Percentiles rank a stretch among this genome's conserved stretches.
Evolutionary conservation across 1,140 invertebrate species (phyloP).

Genomic region (Stegodyphus dumicola): DNA sequence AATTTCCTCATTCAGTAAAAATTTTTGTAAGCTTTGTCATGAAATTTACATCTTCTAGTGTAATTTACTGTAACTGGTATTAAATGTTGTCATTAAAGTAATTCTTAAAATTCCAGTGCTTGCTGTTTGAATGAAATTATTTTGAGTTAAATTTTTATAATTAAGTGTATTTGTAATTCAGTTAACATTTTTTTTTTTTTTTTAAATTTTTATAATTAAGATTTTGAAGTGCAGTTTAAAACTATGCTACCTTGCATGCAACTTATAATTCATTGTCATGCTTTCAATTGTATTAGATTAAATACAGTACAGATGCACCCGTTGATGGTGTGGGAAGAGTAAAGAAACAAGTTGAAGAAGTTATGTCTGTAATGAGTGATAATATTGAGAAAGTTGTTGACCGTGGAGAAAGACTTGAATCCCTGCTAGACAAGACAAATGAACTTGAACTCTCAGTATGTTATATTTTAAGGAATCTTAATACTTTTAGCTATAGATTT

Average conservation of each 20-base stretch:
- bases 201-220: not conserved
- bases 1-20: no score
- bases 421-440: constrained; percentile 64
- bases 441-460: constrained; percentile 63
- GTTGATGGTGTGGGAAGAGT: constrained; percentile 59
- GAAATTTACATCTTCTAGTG: no score
- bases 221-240: not conserved
- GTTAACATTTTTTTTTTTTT: not conserved
- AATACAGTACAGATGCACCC: constrained; percentile 28
- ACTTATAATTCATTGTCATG: not conserved
- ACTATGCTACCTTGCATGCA: no score
- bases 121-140: no score
- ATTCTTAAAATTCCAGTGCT: no score
- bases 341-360: constrained; percentile 64
- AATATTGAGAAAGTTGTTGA: constrained; percentile 66
- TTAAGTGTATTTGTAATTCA: not conserved
- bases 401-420: constrained; percentile 64
- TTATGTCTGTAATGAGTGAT: constrained; percentile 64
- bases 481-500: no score
- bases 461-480: not conserved
- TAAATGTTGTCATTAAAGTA: no score
- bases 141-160: no score
- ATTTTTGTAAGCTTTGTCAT: no score
- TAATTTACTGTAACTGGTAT: no score
- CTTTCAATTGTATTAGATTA: constrained; percentile 22